phyloP scores from a whole-genome alignment of 2,113 vertebrate genomes.

The Rhinopomastus cyanomelas region DNA sequence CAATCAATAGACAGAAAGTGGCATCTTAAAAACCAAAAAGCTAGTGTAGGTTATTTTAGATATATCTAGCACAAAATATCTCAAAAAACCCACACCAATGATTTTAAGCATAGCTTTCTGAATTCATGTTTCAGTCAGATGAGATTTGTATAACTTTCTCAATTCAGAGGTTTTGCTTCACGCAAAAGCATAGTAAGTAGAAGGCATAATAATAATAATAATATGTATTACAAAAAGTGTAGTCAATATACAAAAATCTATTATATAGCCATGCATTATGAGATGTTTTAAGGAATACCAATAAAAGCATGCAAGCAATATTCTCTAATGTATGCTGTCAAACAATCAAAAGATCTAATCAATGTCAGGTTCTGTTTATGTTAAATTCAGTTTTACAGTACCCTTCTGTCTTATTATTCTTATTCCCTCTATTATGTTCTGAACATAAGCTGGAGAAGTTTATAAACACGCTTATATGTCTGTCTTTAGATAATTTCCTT shows the following conservation, averaged over 20 bases:
- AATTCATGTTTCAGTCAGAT: background rate
- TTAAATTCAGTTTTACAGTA: background rate
- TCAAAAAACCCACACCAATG: background rate
- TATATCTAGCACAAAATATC: background rate
- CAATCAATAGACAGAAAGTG: background rate
- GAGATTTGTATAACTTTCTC: background rate
- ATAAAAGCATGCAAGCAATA: background rate
- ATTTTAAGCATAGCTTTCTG: background rate
- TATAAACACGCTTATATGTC: background rate
- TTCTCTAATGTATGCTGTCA: background rate
- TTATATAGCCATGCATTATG: background rate
- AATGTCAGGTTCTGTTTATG: background rate
- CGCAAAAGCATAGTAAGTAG: background rate
- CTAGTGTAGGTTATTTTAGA: background rate
- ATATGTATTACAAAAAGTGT: background rate
- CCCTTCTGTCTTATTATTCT: background rate
- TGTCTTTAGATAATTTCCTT: background rate
- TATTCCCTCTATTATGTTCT: background rate
- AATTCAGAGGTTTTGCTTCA: background rate
- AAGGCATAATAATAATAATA: background rate
- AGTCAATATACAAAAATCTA: background rate
- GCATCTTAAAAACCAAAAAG: background rate
- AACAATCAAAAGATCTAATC: constrained; percentile 6
- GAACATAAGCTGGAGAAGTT: background rate
- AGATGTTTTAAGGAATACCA: background rate